These are phyloP conservation scores for Pogonocichla stellata DNA, from an alignment of 2,113 vertebrate genomes.

Conservation along the genomic window DNA sequence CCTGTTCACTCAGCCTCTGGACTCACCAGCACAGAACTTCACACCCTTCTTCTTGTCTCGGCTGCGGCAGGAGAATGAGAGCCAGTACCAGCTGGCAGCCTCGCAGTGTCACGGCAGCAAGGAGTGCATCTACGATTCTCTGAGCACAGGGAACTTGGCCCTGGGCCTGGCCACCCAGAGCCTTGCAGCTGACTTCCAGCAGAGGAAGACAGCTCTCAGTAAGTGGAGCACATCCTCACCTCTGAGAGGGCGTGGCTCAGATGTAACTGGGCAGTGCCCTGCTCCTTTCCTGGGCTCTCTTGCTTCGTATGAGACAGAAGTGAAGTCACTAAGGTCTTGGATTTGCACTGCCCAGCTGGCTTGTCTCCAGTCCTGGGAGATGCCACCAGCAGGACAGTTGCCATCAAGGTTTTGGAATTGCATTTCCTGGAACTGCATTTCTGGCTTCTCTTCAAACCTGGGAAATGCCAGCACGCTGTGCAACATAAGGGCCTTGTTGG, in stretches of 20 bases:
- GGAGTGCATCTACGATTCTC: conserved; percentile 15
- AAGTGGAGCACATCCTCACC: neutral
- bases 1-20: conserved; percentile 21
- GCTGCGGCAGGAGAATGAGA: conserved; percentile 45
- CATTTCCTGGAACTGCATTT: neutral
- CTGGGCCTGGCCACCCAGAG: conserved; percentile 45
- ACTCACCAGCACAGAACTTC: neutral
- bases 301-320: neutral
- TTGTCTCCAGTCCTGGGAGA: neutral
- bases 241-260: neutral
- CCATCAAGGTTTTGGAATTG: neutral
- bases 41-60: conserved; percentile 50
- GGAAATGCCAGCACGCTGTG: neutral
- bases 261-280: neutral
- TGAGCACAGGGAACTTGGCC: conserved; percentile 32
- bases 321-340: neutral
- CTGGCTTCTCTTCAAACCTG: neutral
- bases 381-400: neutral
- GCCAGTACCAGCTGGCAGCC: conserved; percentile 19
- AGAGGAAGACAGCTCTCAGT: conserved; percentile 43
- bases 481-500: neutral
- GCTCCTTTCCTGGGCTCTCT: neutral
- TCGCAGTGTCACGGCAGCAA: neutral
- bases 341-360: neutral
- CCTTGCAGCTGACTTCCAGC: neutral